Evolutionary conservation across 2,797 vertebrate species (phyloP).

Genomic region (Eutrigla gurnardus): DNA sequence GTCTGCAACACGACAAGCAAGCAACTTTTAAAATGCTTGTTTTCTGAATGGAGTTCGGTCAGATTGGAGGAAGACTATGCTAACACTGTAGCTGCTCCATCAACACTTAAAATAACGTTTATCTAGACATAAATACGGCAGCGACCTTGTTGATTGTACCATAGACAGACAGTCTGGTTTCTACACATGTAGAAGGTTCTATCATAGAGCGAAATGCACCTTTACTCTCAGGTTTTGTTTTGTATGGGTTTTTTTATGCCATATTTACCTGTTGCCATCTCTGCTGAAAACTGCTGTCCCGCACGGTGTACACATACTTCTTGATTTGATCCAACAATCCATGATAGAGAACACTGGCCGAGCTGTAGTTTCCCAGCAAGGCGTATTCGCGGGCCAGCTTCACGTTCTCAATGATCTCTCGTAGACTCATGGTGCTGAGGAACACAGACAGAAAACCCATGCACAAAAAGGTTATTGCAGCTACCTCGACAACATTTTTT

Average conservation of each 20-base stretch:
- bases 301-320: conserved; percentile 89
- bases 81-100: too few species aligned
- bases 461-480: background rate
- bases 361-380: conserved; percentile 96
- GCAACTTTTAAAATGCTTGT: too few species aligned
- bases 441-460: conserved; percentile 10
- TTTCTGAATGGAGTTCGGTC: too few species aligned
- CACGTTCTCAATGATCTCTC: conserved; percentile 96
- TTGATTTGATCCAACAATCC: conserved; percentile 96
- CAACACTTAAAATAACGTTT: too few species aligned
- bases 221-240: background rate
- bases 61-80: too few species aligned
- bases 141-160: too few species aligned
- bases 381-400: conserved; percentile 97
- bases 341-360: conserved; percentile 94
- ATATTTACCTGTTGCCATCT: conserved; percentile 94
- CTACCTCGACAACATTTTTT: background rate
- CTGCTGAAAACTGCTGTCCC: conserved; percentile 89
- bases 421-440: conserved; percentile 90
- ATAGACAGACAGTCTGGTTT: too few species aligned
- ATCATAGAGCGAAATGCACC: background rate
- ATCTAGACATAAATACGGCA: too few species aligned
- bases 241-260: rapidly evolving
- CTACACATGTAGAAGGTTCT: too few species aligned
- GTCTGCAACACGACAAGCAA: too few species aligned